Conservation (phyloP, 2,797 vertebrate species). For the Phataginus tetradactyla region DNA sequence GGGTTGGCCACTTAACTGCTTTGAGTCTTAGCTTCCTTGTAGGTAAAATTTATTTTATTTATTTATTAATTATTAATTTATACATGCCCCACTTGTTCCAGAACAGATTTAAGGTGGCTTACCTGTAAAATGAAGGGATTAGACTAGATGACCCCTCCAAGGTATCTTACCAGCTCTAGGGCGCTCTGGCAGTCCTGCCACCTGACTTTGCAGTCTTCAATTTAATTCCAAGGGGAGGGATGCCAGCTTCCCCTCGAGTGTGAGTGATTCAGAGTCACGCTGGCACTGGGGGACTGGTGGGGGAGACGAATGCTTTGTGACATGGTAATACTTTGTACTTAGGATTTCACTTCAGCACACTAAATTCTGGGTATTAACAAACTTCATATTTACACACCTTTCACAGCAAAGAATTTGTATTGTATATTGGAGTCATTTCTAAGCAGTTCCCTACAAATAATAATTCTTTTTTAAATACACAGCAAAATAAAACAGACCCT, state of each 20-base stretch:
- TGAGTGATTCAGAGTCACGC: slow-evolving; percentile 66
- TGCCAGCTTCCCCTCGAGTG: slow-evolving; percentile 44
- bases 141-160: slow-evolving; percentile 56
- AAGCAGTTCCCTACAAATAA: background rate
- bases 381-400: slow-evolving; percentile 45
- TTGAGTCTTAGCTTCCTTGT: slow-evolving; percentile 43
- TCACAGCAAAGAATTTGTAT: slow-evolving; percentile 48
- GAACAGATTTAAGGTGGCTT: slow-evolving; percentile 70
- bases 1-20: slow-evolving; percentile 20
- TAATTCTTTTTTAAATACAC: slow-evolving; percentile 66
- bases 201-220: slow-evolving; percentile 62
- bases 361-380: slow-evolving; percentile 52
- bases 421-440: background rate
- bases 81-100: slow-evolving; percentile 69
- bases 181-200: slow-evolving; percentile 40
- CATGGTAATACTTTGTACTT: background rate
- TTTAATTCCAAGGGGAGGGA: slow-evolving; percentile 67
- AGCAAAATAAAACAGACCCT: background rate
- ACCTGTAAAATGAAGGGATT: slow-evolving; percentile 78
- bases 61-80: slow-evolving; percentile 78
- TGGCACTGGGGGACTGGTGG: background rate
- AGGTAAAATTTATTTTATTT: slow-evolving; percentile 76
- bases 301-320: slow-evolving; percentile 23
- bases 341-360: slow-evolving; percentile 31
- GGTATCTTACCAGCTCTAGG: slow-evolving; percentile 15